These are phyloP conservation scores for Shargacucullia verbasci DNA, from an alignment of 2,888 invertebrate species.

Conservation along the genomic window DNA sequence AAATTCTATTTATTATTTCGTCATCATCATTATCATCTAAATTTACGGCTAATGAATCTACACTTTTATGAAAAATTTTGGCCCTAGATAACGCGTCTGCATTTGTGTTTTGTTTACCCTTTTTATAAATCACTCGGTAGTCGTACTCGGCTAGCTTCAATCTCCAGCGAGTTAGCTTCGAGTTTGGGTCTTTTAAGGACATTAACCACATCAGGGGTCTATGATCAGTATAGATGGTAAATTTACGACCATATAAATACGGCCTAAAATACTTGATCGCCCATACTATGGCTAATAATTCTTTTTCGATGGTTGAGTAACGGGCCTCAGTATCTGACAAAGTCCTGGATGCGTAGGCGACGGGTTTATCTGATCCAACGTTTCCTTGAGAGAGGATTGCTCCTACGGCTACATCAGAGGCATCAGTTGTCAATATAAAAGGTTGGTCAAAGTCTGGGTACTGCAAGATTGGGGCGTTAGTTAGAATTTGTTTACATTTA, in stretches of 20 bases:
- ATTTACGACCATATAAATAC: too few relatives aligned
- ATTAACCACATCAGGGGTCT: constrained; percentile 68
- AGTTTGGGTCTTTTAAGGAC: constrained; percentile 68
- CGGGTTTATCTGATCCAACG: constrained; percentile 55
- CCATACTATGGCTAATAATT: constrained; percentile 67
- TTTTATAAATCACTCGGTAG: constrained; percentile 56
- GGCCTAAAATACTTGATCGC: constrained; percentile 66
- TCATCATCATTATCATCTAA: too few relatives aligned
- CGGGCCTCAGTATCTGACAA: constrained; percentile 51
- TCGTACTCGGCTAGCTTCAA: constrained; percentile 60
- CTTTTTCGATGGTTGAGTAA: constrained; percentile 64
- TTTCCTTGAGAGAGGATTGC: constrained; percentile 59
- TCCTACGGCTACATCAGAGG: constrained; percentile 56
- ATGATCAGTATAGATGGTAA: constrained; percentile 73
- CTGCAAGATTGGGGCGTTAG: constrained; percentile 62
- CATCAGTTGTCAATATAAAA: constrained; percentile 57
- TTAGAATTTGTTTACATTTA: constrained; percentile 60
- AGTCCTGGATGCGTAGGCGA: constrained; percentile 55
- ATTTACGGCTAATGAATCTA: too few relatives aligned
- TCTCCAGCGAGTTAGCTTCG: constrained; percentile 67
- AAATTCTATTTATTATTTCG: too few relatives aligned
- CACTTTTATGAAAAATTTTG: too few relatives aligned
- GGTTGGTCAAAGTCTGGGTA: constrained; percentile 66
- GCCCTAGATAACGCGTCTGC: too few relatives aligned
- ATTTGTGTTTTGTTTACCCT: too few relatives aligned